phyloP scores from a whole-genome alignment of 2,888 invertebrate species.

The Boloria selene region DNA sequence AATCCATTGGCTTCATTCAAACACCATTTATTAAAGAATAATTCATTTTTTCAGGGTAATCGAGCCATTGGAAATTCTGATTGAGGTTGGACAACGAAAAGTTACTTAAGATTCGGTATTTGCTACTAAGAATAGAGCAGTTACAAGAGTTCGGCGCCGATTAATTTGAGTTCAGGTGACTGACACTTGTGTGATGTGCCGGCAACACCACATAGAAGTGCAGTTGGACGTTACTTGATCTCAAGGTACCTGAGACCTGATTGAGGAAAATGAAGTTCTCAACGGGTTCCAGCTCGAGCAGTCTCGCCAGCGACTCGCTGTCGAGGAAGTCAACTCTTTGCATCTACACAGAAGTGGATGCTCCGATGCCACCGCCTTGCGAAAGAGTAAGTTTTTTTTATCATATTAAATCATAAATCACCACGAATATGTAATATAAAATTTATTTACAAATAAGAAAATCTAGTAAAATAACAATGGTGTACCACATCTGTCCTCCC shows the following conservation, averaged over 20 bases:
- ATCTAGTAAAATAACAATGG: too few relatives aligned
- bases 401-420: too few relatives aligned
- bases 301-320: conserved; percentile 84
- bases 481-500: too few relatives aligned
- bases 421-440: too few relatives aligned
- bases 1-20: conserved; percentile 28
- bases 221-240: conserved; percentile 74
- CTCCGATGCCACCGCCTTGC: conserved; percentile 65
- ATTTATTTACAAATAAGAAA: too few relatives aligned
- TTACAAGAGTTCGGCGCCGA: conserved; percentile 14
- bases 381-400: conserved; percentile 77
- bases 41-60: conserved; percentile 62
- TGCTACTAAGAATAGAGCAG: conserved; percentile 47
- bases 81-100: conserved; percentile 48
- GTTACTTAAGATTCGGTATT: conserved; percentile 45
- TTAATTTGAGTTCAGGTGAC: conserved; percentile 44
- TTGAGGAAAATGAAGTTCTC: conserved; percentile 83
- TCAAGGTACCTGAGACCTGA: conserved; percentile 43
- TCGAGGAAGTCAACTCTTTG: conserved; percentile 86
- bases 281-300: conserved; percentile 84
- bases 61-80: conserved; percentile 55
- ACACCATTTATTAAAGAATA: conserved; percentile 32
- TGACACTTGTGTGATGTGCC: conserved; percentile 74
- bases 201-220: conserved; percentile 69
- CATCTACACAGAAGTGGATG: conserved; percentile 83